Conservation (phyloP, 2,797 vertebrate species). For the Eospalax fontanierii region DNA sequence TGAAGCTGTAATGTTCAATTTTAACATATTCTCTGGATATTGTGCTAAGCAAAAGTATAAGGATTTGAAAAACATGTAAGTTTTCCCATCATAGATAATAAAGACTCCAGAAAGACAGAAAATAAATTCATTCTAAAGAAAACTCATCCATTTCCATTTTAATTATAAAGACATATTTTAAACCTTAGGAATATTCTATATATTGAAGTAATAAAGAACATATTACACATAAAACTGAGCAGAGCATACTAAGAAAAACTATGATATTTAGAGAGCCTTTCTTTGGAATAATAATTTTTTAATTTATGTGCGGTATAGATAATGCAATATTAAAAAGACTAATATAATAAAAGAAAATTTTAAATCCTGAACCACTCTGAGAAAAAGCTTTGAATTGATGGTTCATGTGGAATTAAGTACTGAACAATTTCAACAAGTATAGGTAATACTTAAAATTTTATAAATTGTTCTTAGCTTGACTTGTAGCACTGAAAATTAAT, state of each 20-base stretch:
- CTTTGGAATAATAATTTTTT: conserved; percentile 32
- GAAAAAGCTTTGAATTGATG: conserved; percentile 28
- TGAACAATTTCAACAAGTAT: conserved; percentile 59
- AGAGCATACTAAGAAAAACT: conserved; percentile 40
- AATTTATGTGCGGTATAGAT: conserved; percentile 30
- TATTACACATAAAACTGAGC: neutral
- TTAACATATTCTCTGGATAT: conserved; percentile 51
- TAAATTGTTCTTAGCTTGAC: conserved; percentile 73
- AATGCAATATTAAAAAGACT: neutral
- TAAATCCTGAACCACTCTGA: conserved; percentile 37
- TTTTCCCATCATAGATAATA: neutral
- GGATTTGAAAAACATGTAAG: conserved; percentile 9
- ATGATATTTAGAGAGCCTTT: conserved; percentile 15
- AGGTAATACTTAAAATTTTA: conserved; percentile 42
- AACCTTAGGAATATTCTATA: conserved; percentile 25
- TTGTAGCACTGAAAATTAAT: conserved; percentile 34
- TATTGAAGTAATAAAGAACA: conserved; percentile 40
- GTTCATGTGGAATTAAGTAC: conserved; percentile 58
- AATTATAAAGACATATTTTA: conserved; percentile 33
- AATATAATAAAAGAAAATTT: conserved; percentile 51
- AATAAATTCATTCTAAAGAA: conserved; percentile 22
- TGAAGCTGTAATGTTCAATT: neutral
- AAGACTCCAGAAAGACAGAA: neutral
- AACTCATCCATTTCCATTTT: conserved; percentile 25
- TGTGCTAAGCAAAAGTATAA: conserved; percentile 1